phyloP scores from a whole-genome alignment of 35 echinoderm and acorn worm species.

The Strongylocentrotus purpuratus region DNA sequence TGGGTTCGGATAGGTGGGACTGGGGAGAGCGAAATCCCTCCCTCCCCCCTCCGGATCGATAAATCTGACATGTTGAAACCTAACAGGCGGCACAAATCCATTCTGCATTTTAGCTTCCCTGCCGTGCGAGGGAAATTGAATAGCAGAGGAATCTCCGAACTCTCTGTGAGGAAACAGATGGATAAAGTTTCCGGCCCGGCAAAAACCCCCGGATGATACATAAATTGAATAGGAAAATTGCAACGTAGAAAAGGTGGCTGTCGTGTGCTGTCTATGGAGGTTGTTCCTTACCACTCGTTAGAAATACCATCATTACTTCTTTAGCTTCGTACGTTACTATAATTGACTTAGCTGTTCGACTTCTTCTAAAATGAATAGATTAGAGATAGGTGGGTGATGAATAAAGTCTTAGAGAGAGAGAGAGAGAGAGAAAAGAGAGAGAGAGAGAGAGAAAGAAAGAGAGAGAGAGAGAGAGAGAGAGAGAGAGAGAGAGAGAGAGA shows the following conservation, averaged over 20 bases:
- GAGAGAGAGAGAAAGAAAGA: too few species aligned
- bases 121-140: not conserved
- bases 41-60: not conserved
- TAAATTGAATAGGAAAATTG: not conserved
- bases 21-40: not conserved
- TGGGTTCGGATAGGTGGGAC: not conserved
- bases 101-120: not conserved
- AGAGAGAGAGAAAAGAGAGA: not conserved
- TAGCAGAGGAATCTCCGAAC: not conserved
- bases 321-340: not conserved
- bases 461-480: constrained; percentile 20
- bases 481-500: constrained; percentile 15
- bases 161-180: not conserved
- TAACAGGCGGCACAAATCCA: constrained; percentile 15
- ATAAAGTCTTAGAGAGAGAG: not conserved
- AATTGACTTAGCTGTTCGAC: not conserved
- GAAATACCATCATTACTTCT: not conserved
- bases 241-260: not conserved
- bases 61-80: constrained; percentile 11
- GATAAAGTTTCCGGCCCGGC: not conserved
- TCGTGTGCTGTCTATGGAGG: not conserved
- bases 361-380: not conserved
- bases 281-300: not conserved
- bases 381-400: not conserved
- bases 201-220: not conserved